phyloP scores from a whole-genome alignment of 2,113 vertebrate species.

The Dipodomys spectabilis region DNA sequence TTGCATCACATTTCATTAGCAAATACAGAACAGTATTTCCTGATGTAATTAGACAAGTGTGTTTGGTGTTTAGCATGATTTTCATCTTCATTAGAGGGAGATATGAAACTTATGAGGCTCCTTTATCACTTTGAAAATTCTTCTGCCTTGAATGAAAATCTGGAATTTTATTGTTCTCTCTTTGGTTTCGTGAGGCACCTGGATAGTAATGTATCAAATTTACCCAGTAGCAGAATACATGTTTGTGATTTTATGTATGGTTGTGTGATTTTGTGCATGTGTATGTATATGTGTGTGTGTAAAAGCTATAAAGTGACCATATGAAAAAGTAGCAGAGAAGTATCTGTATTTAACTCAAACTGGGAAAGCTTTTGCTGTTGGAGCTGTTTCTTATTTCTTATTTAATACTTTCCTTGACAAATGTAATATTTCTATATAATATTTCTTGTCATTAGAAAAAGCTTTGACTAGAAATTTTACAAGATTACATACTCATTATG shows the following conservation, averaged over 20 bases:
- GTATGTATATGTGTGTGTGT: background rate
- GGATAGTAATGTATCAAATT: background rate
- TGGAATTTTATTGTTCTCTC: constrained; percentile 58
- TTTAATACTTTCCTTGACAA: background rate
- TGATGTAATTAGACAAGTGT: constrained; percentile 80
- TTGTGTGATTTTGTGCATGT: background rate
- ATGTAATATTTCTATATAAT: background rate
- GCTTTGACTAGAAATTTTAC: background rate
- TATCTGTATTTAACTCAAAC: background rate
- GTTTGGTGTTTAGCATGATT: constrained; percentile 78
- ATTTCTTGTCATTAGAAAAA: constrained; percentile 3
- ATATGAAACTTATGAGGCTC: constrained; percentile 69
- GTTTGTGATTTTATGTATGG: background rate
- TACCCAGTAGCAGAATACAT: background rate
- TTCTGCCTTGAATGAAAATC: constrained; percentile 69
- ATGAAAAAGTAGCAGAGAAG: constrained; percentile 11
- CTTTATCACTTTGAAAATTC: constrained; percentile 68
- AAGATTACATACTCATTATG: background rate
- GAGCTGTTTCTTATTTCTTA: background rate
- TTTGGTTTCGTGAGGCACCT: constrained; percentile 28
- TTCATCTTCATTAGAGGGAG: constrained; percentile 79
- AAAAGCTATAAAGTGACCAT: background rate
- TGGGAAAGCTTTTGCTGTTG: background rate
- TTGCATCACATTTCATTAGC: constrained; percentile 78
- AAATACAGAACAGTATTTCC: constrained; percentile 75